Base-by-base conservation (phyloP, 2,888 invertebrate genomes). In the Oeneis ivallda region DNA sequence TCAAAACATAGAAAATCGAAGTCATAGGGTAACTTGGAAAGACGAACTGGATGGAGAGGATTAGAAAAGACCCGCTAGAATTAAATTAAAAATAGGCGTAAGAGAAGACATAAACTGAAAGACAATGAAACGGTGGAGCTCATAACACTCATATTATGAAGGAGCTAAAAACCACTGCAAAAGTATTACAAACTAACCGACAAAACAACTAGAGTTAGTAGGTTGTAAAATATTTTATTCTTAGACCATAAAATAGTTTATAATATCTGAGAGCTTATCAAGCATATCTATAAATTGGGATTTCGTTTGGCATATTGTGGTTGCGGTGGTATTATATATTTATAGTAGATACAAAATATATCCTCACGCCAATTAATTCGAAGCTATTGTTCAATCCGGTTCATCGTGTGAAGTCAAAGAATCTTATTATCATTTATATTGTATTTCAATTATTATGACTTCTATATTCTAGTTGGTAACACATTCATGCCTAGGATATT, bases 401-500 rank as follows among this genome's bases (percentile, higher is more conserved):
- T 54, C 17, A 43, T 15, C 19, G 43, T 13, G 43, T 57, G 43
- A 5, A 10, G 17, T 13, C 54, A 17, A 54, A 17, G 1, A 26
- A 62, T 37, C 9, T 0, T 37, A 47, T 34, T 47, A 32, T 34
- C 47, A 47, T 39, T 37, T 7, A 49, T 10, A 37, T 54, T 57
- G 8, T 26, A 43, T 59, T 59, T 59, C 58, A n/a, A n/a, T n/a
- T 47, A 32, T 32, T 47, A 59, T 49, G 45, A 49, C 15, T 58
- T 45, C 13, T 41, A n/a, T 45, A 59, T 59, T 45, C 58, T 37
- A 50, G 39, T 11, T 17, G 19, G 17, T 50, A 60, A 61, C 50
- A 57, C 13, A 45, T 47, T 11, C 6, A 52, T 68, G 60, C 49
- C 52, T 60, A 60, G 53, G 53, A 61, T 53, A 56, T 66, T 65